A percentile compares a stretch with the other conserved stretches of the same genome.
These are phyloP conservation scores for Phacellophora camtschatica DNA, from an alignment of 30 jellyfish, hydroid and myxozoan species.

Conservation along the genomic window DNA sequence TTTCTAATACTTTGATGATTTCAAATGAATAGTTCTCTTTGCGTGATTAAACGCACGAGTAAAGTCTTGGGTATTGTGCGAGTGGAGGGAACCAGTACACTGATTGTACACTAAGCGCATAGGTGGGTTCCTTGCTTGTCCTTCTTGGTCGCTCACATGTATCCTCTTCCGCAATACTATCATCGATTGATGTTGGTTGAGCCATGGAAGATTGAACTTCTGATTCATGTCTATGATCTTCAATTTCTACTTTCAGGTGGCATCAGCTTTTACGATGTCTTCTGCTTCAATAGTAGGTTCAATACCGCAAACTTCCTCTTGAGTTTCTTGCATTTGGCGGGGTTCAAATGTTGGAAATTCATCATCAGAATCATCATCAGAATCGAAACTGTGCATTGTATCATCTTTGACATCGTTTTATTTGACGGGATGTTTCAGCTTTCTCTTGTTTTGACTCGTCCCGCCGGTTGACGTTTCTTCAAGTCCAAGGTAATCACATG, in stretches of 20 bases:
- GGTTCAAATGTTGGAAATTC: too few relatives aligned
- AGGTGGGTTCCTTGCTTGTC: neutral
- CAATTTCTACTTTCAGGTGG: neutral
- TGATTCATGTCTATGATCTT: neutral
- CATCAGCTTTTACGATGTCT: too few relatives aligned
- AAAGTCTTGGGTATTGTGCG: neutral
- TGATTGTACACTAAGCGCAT: neutral
- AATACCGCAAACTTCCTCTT: too few relatives aligned
- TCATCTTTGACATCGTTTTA: too few relatives aligned
- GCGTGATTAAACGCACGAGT: neutral
- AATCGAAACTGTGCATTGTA: too few relatives aligned
- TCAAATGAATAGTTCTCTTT: neutral
- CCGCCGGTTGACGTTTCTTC: too few relatives aligned
- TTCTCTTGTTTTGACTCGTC: too few relatives aligned
- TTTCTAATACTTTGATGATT: neutral
- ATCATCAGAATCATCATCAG: too few relatives aligned
- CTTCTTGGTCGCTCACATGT: neutral
- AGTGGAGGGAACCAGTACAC: neutral
- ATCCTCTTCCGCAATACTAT: neutral
- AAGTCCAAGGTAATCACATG: too few relatives aligned
- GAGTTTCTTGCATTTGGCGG: too few relatives aligned
- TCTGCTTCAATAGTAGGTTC: too few relatives aligned
- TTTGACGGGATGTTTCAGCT: too few relatives aligned
- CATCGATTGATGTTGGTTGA: neutral
- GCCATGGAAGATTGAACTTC: neutral